These are phyloP conservation scores for Labeo calbasu DNA, from an alignment of 2,797 vertebrate species.

Conservation along the genomic window DNA sequence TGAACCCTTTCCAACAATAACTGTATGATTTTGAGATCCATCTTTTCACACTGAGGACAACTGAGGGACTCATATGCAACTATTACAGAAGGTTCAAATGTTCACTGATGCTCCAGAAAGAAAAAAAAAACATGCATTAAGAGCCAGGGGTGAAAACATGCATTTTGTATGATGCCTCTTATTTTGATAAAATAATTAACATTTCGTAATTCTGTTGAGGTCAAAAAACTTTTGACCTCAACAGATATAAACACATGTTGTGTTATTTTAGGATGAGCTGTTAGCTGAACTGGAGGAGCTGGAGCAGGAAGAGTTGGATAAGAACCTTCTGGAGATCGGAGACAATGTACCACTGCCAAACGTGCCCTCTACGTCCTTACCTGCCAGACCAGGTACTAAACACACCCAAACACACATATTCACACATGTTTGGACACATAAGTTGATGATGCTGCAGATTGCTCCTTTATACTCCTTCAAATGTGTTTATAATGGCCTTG, in stretches of 20 bases:
- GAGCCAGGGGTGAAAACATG: too few species aligned
- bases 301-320: conserved; percentile 96
- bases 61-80: too few species aligned
- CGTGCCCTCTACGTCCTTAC: conserved; percentile 93
- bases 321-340: conserved; percentile 95
- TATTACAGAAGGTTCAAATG: too few species aligned
- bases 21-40: too few species aligned
- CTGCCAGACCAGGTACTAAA: conserved; percentile 87
- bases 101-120: too few species aligned
- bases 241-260: neutral
- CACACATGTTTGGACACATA: neutral
- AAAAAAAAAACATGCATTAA: too few species aligned
- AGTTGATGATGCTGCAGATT: neutral
- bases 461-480: neutral
- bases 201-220: too few species aligned
- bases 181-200: too few species aligned
- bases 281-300: conserved; percentile 94
- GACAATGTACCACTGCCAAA: conserved; percentile 90
- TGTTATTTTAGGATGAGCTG: conserved; percentile 86
- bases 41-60: too few species aligned
- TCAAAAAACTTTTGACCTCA: too few species aligned
- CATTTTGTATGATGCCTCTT: too few species aligned
- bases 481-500: neutral
- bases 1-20: too few species aligned
- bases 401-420: neutral